A percentile compares a stretch with the other conserved stretches of the same genome.
Conservation (phyloP, 2,113 vertebrate genomes). For the Lagopus muta region DNA sequence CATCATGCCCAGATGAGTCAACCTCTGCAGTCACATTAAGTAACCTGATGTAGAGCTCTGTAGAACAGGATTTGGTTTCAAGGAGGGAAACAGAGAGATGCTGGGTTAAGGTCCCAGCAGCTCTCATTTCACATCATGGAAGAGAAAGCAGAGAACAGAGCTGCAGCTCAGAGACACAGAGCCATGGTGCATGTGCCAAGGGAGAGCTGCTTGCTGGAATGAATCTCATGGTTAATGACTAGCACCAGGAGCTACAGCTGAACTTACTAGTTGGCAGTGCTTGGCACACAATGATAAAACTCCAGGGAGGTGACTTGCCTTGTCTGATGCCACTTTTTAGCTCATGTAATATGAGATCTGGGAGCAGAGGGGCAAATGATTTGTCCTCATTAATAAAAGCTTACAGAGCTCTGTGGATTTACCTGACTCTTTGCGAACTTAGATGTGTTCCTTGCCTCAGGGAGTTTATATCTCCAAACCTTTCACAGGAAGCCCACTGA, state of each 20-base stretch:
- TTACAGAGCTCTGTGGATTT: background rate
- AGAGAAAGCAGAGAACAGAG: background rate
- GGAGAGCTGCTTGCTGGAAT: background rate
- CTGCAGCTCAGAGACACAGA: fast-evolving
- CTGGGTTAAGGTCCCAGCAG: background rate
- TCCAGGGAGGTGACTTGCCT: background rate
- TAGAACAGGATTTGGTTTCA: background rate
- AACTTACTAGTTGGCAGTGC: background rate
- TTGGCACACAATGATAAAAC: background rate
- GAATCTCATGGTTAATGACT: background rate
- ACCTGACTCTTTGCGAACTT: background rate
- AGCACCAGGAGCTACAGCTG: background rate
- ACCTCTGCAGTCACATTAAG: background rate
- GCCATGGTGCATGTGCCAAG: background rate
- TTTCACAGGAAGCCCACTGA: conserved; percentile 48
- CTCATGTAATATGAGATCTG: background rate
- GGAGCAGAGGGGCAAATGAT: background rate
- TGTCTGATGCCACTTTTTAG: background rate
- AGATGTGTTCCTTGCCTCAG: background rate
- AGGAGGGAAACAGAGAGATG: background rate
- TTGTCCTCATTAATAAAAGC: conserved; percentile 26
- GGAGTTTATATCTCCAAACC: background rate
- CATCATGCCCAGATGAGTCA: background rate
- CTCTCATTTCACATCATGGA: background rate
- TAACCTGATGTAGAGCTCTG: fast-evolving